phyloP scores from a whole-genome alignment of 1,140 invertebrate genomes.

The Drosophila hydei region DNA sequence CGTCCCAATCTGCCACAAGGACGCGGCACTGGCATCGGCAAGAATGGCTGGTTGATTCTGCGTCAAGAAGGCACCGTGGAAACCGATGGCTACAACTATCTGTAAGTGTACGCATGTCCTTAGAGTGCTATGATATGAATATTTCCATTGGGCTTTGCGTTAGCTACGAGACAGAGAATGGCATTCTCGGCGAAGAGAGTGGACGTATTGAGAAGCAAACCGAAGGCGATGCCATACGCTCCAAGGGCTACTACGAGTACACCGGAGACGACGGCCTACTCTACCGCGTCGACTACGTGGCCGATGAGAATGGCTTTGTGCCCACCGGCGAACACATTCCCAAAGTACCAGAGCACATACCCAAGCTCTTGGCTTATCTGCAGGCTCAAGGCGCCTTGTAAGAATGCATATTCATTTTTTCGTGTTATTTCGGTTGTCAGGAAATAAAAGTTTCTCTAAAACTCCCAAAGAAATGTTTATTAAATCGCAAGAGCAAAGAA shows the following conservation, averaged over 20 bases:
- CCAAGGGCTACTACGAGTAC: slow-evolving; percentile 86
- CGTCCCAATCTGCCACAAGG: slow-evolving; percentile 61
- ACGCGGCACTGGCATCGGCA: slow-evolving; percentile 67
- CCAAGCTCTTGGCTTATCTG: slow-evolving; percentile 68
- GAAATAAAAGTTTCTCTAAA: slow-evolving; percentile 30
- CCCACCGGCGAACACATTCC: slow-evolving; percentile 92
- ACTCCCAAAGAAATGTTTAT: background rate
- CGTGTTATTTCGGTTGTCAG: slow-evolving; percentile 9
- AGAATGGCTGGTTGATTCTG: slow-evolving; percentile 70
- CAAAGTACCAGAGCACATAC: slow-evolving; percentile 84
- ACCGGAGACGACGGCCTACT: slow-evolving; percentile 83
- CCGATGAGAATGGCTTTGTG: slow-evolving; percentile 93
- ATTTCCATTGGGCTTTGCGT: background rate
- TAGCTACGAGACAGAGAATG: slow-evolving; percentile 86
- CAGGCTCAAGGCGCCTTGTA: slow-evolving; percentile 46
- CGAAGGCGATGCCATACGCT: slow-evolving; percentile 79
- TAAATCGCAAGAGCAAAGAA: too few species aligned
- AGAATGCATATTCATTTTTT: slow-evolving; percentile 11
- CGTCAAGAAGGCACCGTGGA: slow-evolving; percentile 69
- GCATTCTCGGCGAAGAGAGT: slow-evolving; percentile 85
- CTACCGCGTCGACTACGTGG: slow-evolving; percentile 89
- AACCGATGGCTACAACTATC: slow-evolving; percentile 78
- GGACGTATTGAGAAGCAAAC: slow-evolving; percentile 85
- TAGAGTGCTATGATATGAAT: background rate
- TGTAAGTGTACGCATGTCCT: slow-evolving; percentile 54